These are phyloP conservation scores for Volucella bombylans DNA, from an alignment of 2,888 invertebrate genomes.

Conservation along the genomic window DNA sequence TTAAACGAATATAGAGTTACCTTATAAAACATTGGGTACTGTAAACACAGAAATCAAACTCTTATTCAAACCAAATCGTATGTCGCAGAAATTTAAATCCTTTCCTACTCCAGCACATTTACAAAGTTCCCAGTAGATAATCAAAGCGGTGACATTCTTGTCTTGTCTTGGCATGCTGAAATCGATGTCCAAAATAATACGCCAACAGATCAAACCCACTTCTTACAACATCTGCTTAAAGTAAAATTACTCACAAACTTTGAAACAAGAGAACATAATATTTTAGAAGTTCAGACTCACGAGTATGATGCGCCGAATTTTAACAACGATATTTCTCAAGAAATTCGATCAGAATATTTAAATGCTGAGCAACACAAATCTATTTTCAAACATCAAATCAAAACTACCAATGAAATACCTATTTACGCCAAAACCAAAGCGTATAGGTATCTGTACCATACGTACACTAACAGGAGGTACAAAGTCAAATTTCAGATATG, in stretches of 20 bases:
- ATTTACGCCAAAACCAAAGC: conserved; percentile 31
- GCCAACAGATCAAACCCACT: conserved; percentile 17
- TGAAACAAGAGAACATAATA: conserved; percentile 26
- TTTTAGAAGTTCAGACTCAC: conserved; percentile 4
- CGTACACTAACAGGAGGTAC: conserved; percentile 32
- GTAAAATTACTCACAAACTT: conserved; percentile 5
- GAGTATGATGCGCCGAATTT: not conserved
- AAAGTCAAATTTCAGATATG: no score
- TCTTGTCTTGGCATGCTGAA: not conserved
- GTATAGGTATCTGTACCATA: conserved; percentile 13
- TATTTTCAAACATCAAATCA: conserved; percentile 29
- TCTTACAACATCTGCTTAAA: conserved; percentile 29
- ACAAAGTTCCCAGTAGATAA: no score
- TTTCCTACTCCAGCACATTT: no score
- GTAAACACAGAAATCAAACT: not conserved
- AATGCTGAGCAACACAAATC: not conserved
- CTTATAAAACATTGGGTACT: not conserved
- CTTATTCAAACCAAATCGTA: no score
- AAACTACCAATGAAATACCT: conserved; percentile 12
- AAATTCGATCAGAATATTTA: conserved; percentile 26
- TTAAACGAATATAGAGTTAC: conserved; percentile 4
- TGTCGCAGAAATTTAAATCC: no score
- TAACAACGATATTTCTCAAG: not conserved
- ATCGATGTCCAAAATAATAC: conserved; percentile 14
- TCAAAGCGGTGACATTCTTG: conserved; percentile 8